Evolutionary conservation across 1,140 invertebrate genomes (phyloP), one percentile per base, ranked within the genome.

Genomic region (Dryas iulia): DNA sequence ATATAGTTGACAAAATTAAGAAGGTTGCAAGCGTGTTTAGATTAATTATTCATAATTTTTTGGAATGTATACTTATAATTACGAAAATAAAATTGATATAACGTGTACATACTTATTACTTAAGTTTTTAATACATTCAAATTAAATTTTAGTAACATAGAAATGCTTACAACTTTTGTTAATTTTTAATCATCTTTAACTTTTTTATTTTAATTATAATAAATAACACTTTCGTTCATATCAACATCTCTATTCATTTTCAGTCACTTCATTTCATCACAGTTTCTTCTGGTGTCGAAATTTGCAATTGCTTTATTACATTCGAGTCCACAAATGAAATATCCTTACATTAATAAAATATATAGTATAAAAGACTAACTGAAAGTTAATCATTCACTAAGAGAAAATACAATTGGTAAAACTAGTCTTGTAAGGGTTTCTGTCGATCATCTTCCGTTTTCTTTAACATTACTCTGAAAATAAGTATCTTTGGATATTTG

Each of bases 401-500:
- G 11, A 12, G 7, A 14, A 30, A 25, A 39, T 4, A 6, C 7
- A 14, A 39, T 39, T 18, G n/a, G 2, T 39, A 6, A 3, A 47
- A 2, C 6, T 47, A 47, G 21, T 47, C 39, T 18, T 21, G 18
- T 18, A 14, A 10, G 21, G 18, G 0, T 5, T 8, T 10, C 6
- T 18, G 18, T 3, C 39, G 18, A 54, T 81, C 72, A 86, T 79
- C 78, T 82, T 5, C 66, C 73, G 11, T 78, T 79, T 73, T 87
- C 79, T 74, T 86, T 77, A 61, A 83, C 71, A 77, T 87, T 84
- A 47, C 76, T 93, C 74, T 94, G 86, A 58, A 93, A 90, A 24
- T 94, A 94, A 81, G 95, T 93, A 35, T 92, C 87, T 69, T 93
- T 93, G 65, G 95, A 94, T 11, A 92, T 84, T 63, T 85, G 60